These are phyloP conservation scores for Meandrusa payeni DNA, from an alignment of 2,888 invertebrate species.

Conservation along the genomic window DNA sequence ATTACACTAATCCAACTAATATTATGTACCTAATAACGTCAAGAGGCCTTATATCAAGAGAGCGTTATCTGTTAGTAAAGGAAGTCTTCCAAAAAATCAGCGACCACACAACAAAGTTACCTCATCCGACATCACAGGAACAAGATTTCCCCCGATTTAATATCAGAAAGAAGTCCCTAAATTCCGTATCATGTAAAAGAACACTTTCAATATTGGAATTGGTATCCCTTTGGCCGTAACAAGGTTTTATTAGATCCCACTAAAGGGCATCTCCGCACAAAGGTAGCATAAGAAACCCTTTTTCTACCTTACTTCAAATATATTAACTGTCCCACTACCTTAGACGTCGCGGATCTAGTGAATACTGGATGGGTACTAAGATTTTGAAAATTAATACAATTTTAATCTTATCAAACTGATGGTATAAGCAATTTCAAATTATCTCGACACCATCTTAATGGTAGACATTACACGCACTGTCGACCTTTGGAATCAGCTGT, in stretches of 20 bases:
- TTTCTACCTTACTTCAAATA: constrained; percentile 80
- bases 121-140: constrained; percentile 54
- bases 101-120: constrained; percentile 44
- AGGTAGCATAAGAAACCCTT: constrained; percentile 78
- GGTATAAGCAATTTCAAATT: too few species aligned
- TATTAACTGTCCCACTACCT: constrained; percentile 79
- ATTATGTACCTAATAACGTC: too few species aligned
- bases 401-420: too few species aligned
- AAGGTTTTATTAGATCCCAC: constrained; percentile 81
- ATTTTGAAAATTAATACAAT: too few species aligned
- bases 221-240: constrained; percentile 81
- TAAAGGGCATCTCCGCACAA: constrained; percentile 79
- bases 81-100: constrained; percentile 28
- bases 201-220: constrained; percentile 80
- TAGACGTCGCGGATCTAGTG: constrained; percentile 35
- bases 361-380: constrained; percentile 42
- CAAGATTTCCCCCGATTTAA: constrained; percentile 73
- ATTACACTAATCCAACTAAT: too few species aligned
- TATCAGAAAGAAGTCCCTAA: constrained; percentile 76
- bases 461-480: too few species aligned
- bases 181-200: constrained; percentile 80
- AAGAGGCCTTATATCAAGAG: too few species aligned
- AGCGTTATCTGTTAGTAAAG: too few species aligned
- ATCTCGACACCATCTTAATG: too few species aligned
- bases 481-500: too few species aligned